Conservation (phyloP, 2,113 vertebrate species). For the Cyprinus carpio region DNA sequence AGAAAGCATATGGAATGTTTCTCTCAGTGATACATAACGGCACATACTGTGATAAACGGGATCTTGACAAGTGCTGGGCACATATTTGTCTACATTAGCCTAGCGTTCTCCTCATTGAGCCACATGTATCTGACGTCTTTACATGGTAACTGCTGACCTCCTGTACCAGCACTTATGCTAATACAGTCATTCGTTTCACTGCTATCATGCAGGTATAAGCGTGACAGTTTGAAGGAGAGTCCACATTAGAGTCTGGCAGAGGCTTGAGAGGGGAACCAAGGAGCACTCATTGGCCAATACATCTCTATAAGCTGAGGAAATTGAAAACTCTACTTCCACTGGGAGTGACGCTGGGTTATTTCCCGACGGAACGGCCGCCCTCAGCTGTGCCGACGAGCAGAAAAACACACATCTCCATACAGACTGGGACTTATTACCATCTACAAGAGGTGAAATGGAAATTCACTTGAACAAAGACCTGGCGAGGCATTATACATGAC, state of each 20-base stretch:
- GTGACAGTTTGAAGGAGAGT: conserved; percentile 55
- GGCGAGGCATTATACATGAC: conserved; percentile 16
- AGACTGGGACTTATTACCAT: conserved; percentile 31
- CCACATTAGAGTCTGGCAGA: conserved; percentile 57
- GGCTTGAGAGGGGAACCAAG: conserved; percentile 44
- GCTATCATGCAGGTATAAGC: conserved; percentile 49
- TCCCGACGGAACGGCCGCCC: conserved; percentile 30
- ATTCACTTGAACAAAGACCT: conserved; percentile 32
- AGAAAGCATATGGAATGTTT: conserved; percentile 23
- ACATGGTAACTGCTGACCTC: conserved; percentile 40
- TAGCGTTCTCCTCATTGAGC: conserved; percentile 17
- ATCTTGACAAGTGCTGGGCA: conserved; percentile 17
- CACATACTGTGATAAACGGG: conserved; percentile 28
- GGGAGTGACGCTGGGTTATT: conserved; percentile 40
- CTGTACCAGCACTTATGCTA: conserved; percentile 45
- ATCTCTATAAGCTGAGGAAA: conserved; percentile 55
- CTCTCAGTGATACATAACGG: conserved; percentile 15
- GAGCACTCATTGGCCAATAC: conserved; percentile 54
- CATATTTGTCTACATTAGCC: conserved; percentile 45
- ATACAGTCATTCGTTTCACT: conserved; percentile 53
- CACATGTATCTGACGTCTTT: conserved; percentile 24
- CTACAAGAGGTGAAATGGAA: conserved; percentile 44
- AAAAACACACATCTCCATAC: conserved; percentile 34
- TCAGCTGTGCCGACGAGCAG: conserved; percentile 41
- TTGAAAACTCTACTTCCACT: conserved; percentile 53